Evolutionary conservation across 1,140 invertebrate species (phyloP).

Genomic region (Pseudoatta argentina): DNA sequence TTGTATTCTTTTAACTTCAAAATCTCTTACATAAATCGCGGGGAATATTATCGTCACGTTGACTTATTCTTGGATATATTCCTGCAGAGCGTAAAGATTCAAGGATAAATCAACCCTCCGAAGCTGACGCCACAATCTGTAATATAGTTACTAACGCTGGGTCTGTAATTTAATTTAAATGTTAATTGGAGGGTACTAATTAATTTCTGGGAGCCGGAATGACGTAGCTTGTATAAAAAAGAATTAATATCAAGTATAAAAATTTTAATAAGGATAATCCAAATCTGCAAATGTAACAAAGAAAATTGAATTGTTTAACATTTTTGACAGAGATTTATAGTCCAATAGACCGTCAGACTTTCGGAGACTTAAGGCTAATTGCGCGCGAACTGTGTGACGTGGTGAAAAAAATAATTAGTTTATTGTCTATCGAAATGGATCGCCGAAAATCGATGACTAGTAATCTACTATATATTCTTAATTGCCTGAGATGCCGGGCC

Average conservation of each 20-base stretch:
- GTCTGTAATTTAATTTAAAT: no score
- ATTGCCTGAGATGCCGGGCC: not conserved
- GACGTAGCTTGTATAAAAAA: no score
- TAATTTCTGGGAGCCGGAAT: no score
- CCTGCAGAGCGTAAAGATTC: constrained; percentile 6
- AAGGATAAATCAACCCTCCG: not conserved
- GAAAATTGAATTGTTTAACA: no score
- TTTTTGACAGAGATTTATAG: no score
- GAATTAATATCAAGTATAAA: no score
- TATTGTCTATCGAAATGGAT: not conserved
- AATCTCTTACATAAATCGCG: not conserved
- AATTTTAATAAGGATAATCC: no score
- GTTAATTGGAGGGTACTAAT: no score
- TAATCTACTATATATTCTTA: constrained; percentile 5
- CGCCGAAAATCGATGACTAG: not conserved
- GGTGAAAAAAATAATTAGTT: not conserved
- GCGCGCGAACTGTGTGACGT: not conserved
- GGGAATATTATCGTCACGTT: not conserved
- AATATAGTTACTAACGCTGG: no score
- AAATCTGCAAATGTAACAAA: no score
- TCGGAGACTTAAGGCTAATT: not conserved
- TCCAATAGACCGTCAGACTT: no score
- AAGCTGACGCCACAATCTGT: no score
- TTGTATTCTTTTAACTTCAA: not conserved
- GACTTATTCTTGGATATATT: not conserved